Percentiles rank a stretch among this genome's conserved stretches.
Evolutionary conservation across 2,888 invertebrate genomes (phyloP).

Genomic region (Ametastegia equiseti): DNA sequence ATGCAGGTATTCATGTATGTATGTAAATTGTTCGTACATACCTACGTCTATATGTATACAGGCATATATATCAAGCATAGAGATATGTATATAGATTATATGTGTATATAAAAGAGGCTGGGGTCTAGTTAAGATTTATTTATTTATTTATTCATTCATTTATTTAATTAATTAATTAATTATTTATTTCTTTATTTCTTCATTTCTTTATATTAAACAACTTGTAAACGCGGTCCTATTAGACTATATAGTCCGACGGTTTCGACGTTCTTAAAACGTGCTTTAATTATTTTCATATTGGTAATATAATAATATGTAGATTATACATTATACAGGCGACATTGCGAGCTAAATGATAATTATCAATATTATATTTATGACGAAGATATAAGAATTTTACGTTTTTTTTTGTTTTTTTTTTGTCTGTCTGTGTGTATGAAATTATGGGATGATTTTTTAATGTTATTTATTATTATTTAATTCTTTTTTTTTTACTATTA

Average conservation of each 20-base stretch:
- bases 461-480: too few relatives aligned
- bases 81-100: conserved; percentile 41
- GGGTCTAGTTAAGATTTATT: conserved; percentile 37
- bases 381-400: neutral
- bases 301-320: too few relatives aligned
- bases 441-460: too few relatives aligned
- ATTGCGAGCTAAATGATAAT: conserved; percentile 3
- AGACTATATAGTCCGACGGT: neutral
- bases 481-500: too few relatives aligned
- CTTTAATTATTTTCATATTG: too few relatives aligned
- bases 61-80: conserved; percentile 53
- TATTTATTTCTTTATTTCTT: conserved; percentile 5
- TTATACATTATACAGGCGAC: conserved; percentile 14
- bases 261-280: conserved; percentile 19
- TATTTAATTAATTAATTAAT: too few relatives aligned
- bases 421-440: neutral
- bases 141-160: too few relatives aligned
- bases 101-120: conserved; percentile 42
- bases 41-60: conserved; percentile 51
- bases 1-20: neutral
- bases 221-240: neutral
- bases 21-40: conserved; percentile 35
- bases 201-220: conserved; percentile 27
- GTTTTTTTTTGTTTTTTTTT: neutral
- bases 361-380: too few relatives aligned